These are phyloP conservation scores for Merluccius polli DNA, from an alignment of 2,797 vertebrate genomes.

Conservation along the genomic window DNA sequence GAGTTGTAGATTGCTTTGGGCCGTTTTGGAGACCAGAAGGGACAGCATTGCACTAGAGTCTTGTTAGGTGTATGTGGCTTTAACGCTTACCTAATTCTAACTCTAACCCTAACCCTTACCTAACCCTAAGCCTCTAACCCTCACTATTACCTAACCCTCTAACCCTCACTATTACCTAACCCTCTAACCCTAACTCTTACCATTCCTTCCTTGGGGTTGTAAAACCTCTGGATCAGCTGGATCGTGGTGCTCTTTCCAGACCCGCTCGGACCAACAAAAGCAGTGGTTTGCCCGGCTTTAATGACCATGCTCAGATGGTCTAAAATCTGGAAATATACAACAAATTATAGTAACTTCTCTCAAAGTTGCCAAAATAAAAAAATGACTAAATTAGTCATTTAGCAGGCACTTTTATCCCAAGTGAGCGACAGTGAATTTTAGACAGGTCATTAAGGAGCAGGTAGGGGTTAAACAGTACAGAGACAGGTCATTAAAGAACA, in stretches of 20 bases:
- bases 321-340: constrained; percentile 66
- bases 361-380: not conserved
- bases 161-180: constrained; percentile 54
- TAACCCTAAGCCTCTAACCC: not conserved
- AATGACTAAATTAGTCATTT: not conserved
- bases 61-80: too few species aligned
- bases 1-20: not conserved
- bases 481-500: not conserved
- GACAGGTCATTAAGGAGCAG: not conserved
- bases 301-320: constrained; percentile 66
- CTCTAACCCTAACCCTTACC: constrained; percentile 54
- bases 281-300: constrained; percentile 73
- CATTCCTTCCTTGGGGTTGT: constrained; percentile 74
- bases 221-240: constrained; percentile 79
- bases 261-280: constrained; percentile 78
- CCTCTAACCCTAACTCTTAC: constrained; percentile 47
- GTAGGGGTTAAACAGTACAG: not conserved
- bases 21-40: not conserved
- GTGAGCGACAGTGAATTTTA: not conserved
- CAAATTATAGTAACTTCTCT: not conserved
- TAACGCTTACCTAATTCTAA: too few species aligned
- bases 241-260: constrained; percentile 76
- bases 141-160: constrained; percentile 52
- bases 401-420: not conserved
- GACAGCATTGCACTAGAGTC: not conserved